Percentiles rank a stretch among this genome's conserved stretches.
These are phyloP conservation scores for Hypsopygia costalis DNA, from an alignment of 2,888 invertebrate genomes.

Conservation along the genomic window DNA sequence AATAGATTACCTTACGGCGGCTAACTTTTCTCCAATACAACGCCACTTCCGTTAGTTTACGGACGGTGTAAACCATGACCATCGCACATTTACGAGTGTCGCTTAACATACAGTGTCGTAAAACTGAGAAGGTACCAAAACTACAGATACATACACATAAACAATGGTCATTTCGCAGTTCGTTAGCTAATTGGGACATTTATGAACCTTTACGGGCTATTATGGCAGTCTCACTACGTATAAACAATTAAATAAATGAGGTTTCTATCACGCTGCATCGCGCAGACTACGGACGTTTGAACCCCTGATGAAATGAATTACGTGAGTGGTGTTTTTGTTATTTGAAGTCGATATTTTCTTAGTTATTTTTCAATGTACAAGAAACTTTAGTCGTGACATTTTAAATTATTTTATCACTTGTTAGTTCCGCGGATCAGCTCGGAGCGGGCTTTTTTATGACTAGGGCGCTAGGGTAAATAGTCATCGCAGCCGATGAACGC, in stretches of 20 bases:
- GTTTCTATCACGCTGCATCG: conserved; percentile 25
- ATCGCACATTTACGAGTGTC: conserved; percentile 65
- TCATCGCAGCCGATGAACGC: too few species aligned
- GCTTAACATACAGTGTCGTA: conserved; percentile 69
- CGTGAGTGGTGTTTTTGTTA: too few species aligned
- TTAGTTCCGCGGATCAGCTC: not conserved
- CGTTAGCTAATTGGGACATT: conserved; percentile 63
- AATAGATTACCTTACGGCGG: conserved; percentile 48
- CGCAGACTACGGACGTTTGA: too few species aligned
- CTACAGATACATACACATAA: conserved; percentile 45
- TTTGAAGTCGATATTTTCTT: too few species aligned
- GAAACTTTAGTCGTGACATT: not conserved
- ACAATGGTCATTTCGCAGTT: conserved; percentile 57
- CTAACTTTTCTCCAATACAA: conserved; percentile 50
- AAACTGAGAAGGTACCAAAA: conserved; percentile 58
- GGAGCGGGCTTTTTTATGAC: not conserved
- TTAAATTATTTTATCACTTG: not conserved
- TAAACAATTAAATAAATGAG: conserved; percentile 38
- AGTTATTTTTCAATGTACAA: too few species aligned
- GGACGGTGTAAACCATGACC: conserved; percentile 64
- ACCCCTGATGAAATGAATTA: too few species aligned
- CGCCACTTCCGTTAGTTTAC: conserved; percentile 55
- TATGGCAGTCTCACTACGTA: conserved; percentile 18
- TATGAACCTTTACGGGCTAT: conserved; percentile 36
- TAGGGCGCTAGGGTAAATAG: too few species aligned